Percentiles rank a stretch among this genome's conserved stretches.
phyloP scores from a whole-genome alignment of 1,140 invertebrate species.

The Heliconius hewitsoni region DNA sequence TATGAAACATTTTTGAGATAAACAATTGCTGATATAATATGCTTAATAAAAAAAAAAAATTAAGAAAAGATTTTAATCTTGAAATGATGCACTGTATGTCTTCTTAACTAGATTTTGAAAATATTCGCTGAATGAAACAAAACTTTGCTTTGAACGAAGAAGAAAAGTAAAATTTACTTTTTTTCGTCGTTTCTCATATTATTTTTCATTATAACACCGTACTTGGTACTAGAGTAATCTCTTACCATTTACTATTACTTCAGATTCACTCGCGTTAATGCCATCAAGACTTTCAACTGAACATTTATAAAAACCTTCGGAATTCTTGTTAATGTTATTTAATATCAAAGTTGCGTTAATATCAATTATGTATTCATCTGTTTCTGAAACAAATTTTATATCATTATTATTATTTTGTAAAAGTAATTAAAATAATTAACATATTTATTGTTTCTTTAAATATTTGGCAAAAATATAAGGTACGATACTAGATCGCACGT shows the following conservation, averaged over 20 bases:
- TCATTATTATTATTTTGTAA: background rate
- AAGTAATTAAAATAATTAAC: too few species aligned
- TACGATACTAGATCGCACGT: too few species aligned
- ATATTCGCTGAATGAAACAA: background rate
- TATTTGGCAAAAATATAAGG: too few species aligned
- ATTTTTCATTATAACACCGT: background rate
- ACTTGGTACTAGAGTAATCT: background rate
- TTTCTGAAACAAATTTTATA: background rate
- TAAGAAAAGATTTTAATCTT: too few species aligned
- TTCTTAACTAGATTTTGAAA: too few species aligned
- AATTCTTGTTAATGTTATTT: background rate
- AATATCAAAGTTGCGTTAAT: background rate
- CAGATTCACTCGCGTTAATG: background rate
- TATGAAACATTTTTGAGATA: background rate
- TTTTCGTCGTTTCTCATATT: background rate
- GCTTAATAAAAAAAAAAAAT: too few species aligned
- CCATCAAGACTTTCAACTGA: background rate
- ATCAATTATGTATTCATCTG: background rate
- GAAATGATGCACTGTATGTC: too few species aligned
- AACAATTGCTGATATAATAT: too few species aligned
- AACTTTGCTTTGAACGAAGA: background rate
- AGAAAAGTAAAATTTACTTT: too few species aligned
- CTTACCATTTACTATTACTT: background rate
- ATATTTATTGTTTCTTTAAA: too few species aligned
- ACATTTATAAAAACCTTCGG: background rate